phyloP scores from a whole-genome alignment of 2,113 vertebrate species.

The Hyla sarda region DNA sequence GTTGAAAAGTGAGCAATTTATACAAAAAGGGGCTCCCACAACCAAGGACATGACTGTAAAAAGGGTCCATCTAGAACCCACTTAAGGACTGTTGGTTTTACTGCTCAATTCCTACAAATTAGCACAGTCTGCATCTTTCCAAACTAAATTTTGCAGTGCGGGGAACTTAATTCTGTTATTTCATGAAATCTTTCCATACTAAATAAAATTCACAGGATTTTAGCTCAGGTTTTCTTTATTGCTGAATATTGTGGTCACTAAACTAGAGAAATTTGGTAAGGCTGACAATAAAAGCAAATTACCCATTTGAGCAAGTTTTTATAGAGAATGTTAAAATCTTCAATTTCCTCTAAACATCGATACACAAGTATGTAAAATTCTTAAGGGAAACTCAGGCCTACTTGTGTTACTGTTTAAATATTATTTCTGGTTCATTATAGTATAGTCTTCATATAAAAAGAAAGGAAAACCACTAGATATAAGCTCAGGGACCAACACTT shows the following conservation, averaged over 20 bases:
- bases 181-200: not conserved
- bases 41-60: not conserved
- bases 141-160: not conserved
- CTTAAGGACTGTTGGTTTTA: too few relatives aligned
- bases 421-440: slow-evolving; percentile 36
- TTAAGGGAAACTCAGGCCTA: slow-evolving; percentile 30
- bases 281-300: slow-evolving; percentile 40
- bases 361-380: slow-evolving; percentile 31
- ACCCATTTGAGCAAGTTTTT: slow-evolving; percentile 31
- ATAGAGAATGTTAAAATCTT: slow-evolving; percentile 40
- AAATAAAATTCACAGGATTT: slow-evolving; percentile 10
- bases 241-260: slow-evolving; percentile 1
- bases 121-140: not conserved
- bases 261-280: slow-evolving; percentile 20
- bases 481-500: slow-evolving; percentile 30
- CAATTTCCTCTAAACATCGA: slow-evolving; percentile 45
- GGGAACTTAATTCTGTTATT: not conserved
- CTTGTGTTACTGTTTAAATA: slow-evolving; percentile 34
- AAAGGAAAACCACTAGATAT: slow-evolving; percentile 24
- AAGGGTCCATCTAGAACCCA: not conserved
- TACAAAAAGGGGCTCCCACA: too few relatives aligned
- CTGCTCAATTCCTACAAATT: too few relatives aligned
- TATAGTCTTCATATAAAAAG: slow-evolving; percentile 24
- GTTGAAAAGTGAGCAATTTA: too few relatives aligned
- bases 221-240: not conserved